These are phyloP conservation scores for Sebastes steindachneri DNA, from an alignment of 2,797 vertebrate species.

Conservation along the genomic window DNA sequence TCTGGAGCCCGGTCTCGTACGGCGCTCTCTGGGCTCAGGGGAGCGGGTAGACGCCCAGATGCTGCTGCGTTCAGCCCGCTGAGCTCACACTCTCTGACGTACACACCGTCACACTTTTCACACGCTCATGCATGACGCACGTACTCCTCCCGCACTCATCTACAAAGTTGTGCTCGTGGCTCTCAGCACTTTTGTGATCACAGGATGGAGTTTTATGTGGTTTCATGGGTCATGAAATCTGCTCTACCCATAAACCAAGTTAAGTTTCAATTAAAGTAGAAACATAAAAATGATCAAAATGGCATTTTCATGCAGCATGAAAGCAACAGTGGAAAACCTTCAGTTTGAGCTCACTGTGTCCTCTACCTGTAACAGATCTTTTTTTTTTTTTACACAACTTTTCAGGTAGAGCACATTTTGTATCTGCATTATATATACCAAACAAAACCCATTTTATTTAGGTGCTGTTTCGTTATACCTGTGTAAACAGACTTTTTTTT, in stretches of 20 bases:
- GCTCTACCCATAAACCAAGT: slow-evolving; percentile 60
- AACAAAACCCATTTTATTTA: slow-evolving; percentile 2
- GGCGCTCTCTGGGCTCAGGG: not conserved
- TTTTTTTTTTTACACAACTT: not conserved
- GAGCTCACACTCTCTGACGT: slow-evolving; percentile 9
- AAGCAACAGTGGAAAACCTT: slow-evolving; percentile 3
- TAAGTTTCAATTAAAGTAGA: slow-evolving; percentile 68
- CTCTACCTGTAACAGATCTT: not conserved
- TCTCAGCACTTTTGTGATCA: slow-evolving; percentile 14
- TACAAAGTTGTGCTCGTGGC: not conserved
- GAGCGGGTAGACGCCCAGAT: slow-evolving; percentile 6
- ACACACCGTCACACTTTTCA: not conserved
- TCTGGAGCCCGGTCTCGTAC: not conserved
- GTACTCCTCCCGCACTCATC: not conserved
- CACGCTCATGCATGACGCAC: not conserved
- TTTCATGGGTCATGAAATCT: slow-evolving; percentile 66
- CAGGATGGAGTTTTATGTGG: slow-evolving; percentile 43
- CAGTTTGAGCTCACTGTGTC: not conserved
- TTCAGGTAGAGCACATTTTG: not conserved
- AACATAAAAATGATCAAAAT: slow-evolving; percentile 66
- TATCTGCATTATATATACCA: not conserved
- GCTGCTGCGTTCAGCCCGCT: slow-evolving; percentile 20
- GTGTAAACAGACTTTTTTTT: not conserved
- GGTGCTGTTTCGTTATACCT: not conserved
- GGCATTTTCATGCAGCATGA: slow-evolving; percentile 40